Conservation (phyloP, 1,140 invertebrate species). For the Bursaphelenchus mucronatus region DNA sequence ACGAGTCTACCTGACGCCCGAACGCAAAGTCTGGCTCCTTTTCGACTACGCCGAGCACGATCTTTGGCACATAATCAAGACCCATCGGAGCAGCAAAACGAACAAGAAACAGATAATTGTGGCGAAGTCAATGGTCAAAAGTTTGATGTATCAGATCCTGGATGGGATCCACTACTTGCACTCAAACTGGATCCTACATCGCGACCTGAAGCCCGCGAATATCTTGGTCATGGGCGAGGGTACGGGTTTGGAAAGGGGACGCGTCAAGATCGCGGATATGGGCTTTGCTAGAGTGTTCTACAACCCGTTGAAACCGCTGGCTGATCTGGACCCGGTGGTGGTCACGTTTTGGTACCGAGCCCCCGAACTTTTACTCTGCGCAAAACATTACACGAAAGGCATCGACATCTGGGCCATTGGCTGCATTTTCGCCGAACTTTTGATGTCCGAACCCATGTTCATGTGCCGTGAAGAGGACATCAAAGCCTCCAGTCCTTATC, state of each 20-base stretch:
- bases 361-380: conserved; percentile 89
- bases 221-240: conserved; percentile 99
- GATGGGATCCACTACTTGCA: conserved; percentile 99
- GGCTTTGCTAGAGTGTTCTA: conserved; percentile 99
- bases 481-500: conserved; percentile 98
- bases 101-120: conserved; percentile 93
- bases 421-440: conserved; percentile 94
- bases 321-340: conserved; percentile 96
- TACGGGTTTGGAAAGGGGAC: conserved; percentile 72
- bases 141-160: conserved; percentile 92
- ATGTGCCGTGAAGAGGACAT: conserved; percentile 99
- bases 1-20: conserved; percentile 91
- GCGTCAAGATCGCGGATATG: conserved; percentile 81
- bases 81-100: conserved; percentile 93
- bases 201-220: conserved; percentile 98
- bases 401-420: conserved; percentile 98
- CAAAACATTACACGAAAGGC: conserved; percentile 82
- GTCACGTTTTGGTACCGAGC: conserved; percentile 99
- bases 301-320: conserved; percentile 91
- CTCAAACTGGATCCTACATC: conserved; percentile 97
- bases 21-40: conserved; percentile 72
- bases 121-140: conserved; percentile 95
- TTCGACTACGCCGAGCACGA: conserved; percentile 99
- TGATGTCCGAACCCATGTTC: conserved; percentile 97
- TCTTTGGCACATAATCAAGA: conserved; percentile 99